A percentile compares a stretch with the other conserved stretches of the same genome.
Evolutionary conservation across 64 coral and sea anemone genomes (phyloP).

Genomic region (Anthopleura sola): DNA sequence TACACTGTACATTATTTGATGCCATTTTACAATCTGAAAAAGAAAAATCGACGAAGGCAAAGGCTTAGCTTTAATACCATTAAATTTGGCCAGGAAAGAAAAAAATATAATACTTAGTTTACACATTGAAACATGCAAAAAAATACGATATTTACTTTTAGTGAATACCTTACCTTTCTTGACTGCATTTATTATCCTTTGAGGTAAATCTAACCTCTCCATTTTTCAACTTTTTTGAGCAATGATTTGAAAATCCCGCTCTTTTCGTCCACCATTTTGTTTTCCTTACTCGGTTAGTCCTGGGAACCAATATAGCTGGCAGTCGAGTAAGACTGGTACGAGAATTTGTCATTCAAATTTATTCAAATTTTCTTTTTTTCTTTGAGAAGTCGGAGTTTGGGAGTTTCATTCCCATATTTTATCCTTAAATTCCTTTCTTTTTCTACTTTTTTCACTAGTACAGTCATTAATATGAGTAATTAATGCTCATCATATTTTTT

Average conservation of each 20-base stretch:
- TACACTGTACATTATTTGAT: too few relatives aligned
- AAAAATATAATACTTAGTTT: too few relatives aligned
- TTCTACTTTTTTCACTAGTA: not conserved
- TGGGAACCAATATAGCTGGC: not conserved
- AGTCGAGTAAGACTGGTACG: not conserved
- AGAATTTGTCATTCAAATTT: not conserved
- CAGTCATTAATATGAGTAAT: too few relatives aligned
- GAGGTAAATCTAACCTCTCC: constrained; percentile 81
- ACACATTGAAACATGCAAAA: too few relatives aligned
- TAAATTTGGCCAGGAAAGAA: not conserved
- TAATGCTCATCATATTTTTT: too few relatives aligned
- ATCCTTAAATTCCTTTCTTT: not conserved
- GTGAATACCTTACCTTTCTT: constrained; percentile 60
- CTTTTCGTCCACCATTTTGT: constrained; percentile 23
- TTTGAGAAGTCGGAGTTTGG: too few relatives aligned
- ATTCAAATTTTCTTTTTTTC: too few relatives aligned
- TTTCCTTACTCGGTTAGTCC: not conserved
- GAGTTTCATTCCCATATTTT: not conserved
- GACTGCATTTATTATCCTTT: constrained; percentile 64
- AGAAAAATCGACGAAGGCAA: too few relatives aligned
- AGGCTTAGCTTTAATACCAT: too few relatives aligned
- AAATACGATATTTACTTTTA: too few relatives aligned
- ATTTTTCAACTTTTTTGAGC: constrained; percentile 6
- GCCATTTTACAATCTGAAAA: too few relatives aligned
- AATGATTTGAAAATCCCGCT: constrained; percentile 15